These are phyloP conservation scores for Calycopis cecrops DNA, from an alignment of 1,140 invertebrate genomes.

Conservation along the genomic window DNA sequence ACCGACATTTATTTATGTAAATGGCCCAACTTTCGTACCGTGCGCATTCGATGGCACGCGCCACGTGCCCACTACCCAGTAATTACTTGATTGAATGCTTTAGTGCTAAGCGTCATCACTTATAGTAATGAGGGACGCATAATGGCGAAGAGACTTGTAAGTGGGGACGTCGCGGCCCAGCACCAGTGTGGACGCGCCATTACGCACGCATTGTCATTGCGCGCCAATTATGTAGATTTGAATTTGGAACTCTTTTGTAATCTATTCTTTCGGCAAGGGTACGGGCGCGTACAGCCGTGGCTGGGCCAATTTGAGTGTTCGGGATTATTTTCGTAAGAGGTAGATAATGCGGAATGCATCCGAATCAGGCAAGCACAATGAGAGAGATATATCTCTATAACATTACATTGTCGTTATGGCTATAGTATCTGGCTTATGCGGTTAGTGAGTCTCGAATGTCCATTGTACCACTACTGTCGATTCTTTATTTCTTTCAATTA, in stretches of 20 bases:
- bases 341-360: too few relatives aligned
- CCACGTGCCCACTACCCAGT: constrained; percentile 41
- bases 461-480: too few relatives aligned
- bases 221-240: constrained; percentile 41
- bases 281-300: too few relatives aligned
- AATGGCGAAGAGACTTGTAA: constrained; percentile 46
- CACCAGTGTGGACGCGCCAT: constrained; percentile 55
- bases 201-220: constrained; percentile 47
- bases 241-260: constrained; percentile 38
- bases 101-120: constrained; percentile 64
- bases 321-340: too few relatives aligned
- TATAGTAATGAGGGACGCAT: constrained; percentile 57
- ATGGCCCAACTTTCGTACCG: background rate
- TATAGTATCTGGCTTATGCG: too few relatives aligned
- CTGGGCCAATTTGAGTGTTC: background rate
- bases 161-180: constrained; percentile 51
- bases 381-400: too few relatives aligned
- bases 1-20: background rate
- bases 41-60: constrained; percentile 17
- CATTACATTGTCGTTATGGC: too few relatives aligned
- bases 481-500: too few relatives aligned
- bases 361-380: too few relatives aligned
- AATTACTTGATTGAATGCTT: constrained; percentile 66
- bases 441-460: too few relatives aligned
- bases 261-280: constrained; percentile 3